Evolutionary conservation across 1,140 invertebrate species (phyloP), one percentile per base, ranked within the genome.

Genomic region (Bradysia coprophila): DNA sequence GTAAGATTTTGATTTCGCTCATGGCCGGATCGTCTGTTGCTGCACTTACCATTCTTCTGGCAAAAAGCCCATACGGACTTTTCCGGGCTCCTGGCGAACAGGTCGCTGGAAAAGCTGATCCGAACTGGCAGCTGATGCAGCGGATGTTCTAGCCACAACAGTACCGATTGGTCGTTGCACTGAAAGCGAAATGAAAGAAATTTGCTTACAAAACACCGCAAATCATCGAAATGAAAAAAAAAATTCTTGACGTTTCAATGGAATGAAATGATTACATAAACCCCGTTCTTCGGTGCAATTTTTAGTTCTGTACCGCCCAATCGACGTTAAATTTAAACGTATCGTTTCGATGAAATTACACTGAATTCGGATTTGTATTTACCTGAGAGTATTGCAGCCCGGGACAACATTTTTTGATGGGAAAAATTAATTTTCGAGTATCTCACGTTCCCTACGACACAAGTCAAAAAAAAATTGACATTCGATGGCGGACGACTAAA

Each of bases 31-130:
- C 10, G 32, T 36, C 13, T n/a, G 4, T 19, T 18, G 18, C n/a
- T 5, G 11, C 4, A 38, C 40, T 45, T 47, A 67, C 90, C 90
- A 97, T 68, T 86, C 79, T 51, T 94, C 90, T 38, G 93, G 92
- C 48, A 97, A 58, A 51, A 95, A 87, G 40, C 82, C 88, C 51
- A 89, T 59, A 37, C 89, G 74, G 28, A 89, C 82, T 65, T 79
- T 78, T 43, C 73, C 76, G 40, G 77, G 72, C 45, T 71, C 68
- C 11, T 63, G 61, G 54, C 78, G 61, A 45, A 72, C 70, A 10
- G 72, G 73, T 42, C 81, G 64, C 10, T 76, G 77, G 61, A 78
- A 84, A 57, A 83, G 73, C 28, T 68, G 66, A 43, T 56, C 51
- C 24, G 55, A 48, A 16, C 55, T 48, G 40, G 55, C 51, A 24